A percentile compares a stretch with the other conserved stretches of the same genome.
Evolutionary conservation across 2,888 invertebrate genomes (phyloP).

Genomic region (Acleris literana): DNA sequence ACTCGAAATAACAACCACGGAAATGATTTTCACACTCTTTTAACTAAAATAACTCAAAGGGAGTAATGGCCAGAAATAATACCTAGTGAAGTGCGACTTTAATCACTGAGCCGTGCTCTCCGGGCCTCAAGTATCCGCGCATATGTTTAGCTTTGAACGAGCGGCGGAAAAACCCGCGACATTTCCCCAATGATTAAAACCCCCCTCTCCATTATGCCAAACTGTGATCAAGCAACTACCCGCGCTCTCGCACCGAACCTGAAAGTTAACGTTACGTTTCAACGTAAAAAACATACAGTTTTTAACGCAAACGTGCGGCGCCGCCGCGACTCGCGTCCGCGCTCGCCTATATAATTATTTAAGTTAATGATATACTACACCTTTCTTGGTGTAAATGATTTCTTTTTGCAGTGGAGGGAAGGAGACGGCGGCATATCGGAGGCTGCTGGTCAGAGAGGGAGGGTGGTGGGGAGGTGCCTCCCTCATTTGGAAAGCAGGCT

Average conservation of each 20-base stretch:
- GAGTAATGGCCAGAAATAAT: constrained; percentile 23
- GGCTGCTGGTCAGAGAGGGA: constrained; percentile 46
- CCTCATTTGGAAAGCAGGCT: constrained; percentile 50
- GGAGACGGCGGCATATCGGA: constrained; percentile 41
- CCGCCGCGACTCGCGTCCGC: constrained; percentile 28
- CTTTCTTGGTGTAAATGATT: constrained; percentile 72
- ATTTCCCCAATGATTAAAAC: constrained; percentile 81
- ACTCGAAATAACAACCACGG: background rate
- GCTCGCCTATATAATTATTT: constrained; percentile 76
- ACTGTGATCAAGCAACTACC: constrained; percentile 77
- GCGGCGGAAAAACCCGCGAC: constrained; percentile 44
- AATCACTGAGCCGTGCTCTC: too few relatives aligned
- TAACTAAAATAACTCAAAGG: constrained; percentile 27
- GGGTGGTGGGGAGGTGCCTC: constrained; percentile 58
- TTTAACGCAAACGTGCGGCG: constrained; percentile 46
- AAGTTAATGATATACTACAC: constrained; percentile 80
- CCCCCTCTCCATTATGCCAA: constrained; percentile 70
- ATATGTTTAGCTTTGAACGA: constrained; percentile 33
- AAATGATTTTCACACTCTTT: constrained; percentile 13
- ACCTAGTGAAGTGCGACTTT: constrained; percentile 19
- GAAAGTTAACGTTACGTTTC: constrained; percentile 47
- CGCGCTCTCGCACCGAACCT: constrained; percentile 43
- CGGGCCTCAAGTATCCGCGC: constrained; percentile 26
- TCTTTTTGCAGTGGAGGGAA: constrained; percentile 60
- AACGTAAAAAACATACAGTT: too few relatives aligned